A percentile compares a stretch with the other conserved stretches of the same genome.
Conservation (phyloP, 2,113 vertebrate genomes). For the Prietella phreatophila region DNA sequence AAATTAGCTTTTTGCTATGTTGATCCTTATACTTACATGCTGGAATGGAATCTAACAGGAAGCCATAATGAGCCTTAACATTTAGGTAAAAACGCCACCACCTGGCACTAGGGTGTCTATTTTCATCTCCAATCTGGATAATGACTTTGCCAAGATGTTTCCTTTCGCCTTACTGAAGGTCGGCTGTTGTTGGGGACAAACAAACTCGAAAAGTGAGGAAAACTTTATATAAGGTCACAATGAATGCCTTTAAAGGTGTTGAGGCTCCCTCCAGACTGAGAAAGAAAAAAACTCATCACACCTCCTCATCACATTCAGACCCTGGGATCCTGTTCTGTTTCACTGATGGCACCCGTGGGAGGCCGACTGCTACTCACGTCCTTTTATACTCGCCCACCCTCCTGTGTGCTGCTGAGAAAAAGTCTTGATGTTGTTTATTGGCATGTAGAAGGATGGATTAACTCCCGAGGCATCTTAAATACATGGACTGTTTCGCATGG, state of each 20-base stretch:
- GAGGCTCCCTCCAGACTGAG: not conserved
- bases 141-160: not conserved
- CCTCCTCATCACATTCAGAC: constrained; percentile 16
- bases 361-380: not conserved
- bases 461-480: not conserved
- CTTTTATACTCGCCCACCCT: not conserved
- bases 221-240: not conserved
- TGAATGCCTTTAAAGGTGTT: not conserved
- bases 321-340: not conserved
- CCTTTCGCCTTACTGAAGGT: constrained; percentile 2
- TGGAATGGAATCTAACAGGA: not conserved
- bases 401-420: not conserved
- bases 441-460: not conserved
- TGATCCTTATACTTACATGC: not conserved
- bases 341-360: constrained; percentile 17
- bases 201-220: not conserved
- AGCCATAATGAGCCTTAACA: constrained; percentile 3
- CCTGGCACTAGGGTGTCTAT: not conserved
- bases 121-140: not conserved
- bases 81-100: not conserved
- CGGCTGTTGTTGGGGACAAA: not conserved
- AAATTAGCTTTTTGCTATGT: not conserved
- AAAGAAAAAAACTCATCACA: constrained; percentile 7
- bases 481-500: not conserved
- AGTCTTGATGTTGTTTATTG: constrained; percentile 2